phyloP scores from a whole-genome alignment of 2,797 vertebrate genomes.

The Bothrops alternatus region DNA sequence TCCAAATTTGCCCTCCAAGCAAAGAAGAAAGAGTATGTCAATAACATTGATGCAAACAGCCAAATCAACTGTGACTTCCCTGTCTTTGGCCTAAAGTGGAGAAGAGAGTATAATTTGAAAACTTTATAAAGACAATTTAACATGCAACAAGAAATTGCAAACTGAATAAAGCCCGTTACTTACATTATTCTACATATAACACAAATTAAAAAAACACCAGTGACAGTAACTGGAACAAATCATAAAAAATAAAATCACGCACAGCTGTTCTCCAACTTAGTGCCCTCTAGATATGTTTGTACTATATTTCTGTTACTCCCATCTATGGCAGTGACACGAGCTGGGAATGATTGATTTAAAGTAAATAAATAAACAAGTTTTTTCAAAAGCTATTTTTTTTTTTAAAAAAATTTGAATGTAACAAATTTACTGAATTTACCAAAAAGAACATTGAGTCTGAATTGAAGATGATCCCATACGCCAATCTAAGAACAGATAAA shows the following conservation, averaged over 20 bases:
- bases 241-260: not conserved
- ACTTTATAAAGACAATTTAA: not conserved
- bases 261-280: not conserved
- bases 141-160: not conserved
- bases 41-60: conserved; percentile 83
- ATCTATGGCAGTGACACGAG: not conserved
- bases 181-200: not conserved
- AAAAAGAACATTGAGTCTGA: not conserved
- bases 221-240: not conserved
- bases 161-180: not conserved
- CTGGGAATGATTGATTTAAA: not conserved
- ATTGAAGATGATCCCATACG: not conserved
- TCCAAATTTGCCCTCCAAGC: conserved; percentile 98
- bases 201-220: not conserved
- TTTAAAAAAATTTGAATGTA: not conserved
- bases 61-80: conserved; percentile 72
- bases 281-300: not conserved
- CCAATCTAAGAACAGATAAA: not conserved
- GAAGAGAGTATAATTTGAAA: not conserved
- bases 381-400: not conserved
- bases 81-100: conserved; percentile 67
- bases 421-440: not conserved
- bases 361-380: not conserved
- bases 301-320: not conserved
- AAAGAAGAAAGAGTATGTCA: conserved; percentile 91